These are phyloP conservation scores for Theonella swinhoei DNA, from an alignment of 37 sponge, comb jelly and placozoan species.

Conservation along the genomic window DNA sequence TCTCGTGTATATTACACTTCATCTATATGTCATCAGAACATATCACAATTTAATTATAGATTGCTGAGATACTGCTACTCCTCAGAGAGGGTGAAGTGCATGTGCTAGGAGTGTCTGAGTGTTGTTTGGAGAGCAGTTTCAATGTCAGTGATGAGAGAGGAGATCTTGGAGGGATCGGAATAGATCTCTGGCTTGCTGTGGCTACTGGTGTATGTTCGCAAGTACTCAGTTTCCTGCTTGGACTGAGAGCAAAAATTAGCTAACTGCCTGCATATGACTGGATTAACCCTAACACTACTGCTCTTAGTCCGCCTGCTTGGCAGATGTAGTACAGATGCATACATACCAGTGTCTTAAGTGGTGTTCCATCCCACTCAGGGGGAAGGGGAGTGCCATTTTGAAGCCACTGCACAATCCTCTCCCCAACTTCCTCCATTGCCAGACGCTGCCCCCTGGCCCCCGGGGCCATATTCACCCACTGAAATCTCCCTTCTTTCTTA, in stretches of 20 bases:
- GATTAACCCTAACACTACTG: too few relatives aligned
- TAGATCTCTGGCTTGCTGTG: conserved; percentile 19
- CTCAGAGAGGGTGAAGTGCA: too few relatives aligned
- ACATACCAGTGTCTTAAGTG: conserved; percentile 63
- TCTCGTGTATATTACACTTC: background rate
- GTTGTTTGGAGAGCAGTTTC: background rate
- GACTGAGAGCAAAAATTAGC: background rate
- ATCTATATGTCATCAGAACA: background rate
- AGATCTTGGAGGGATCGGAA: background rate
- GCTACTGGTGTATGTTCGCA: background rate
- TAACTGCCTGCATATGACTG: background rate
- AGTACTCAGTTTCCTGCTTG: background rate
- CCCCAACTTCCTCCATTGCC: conserved; percentile 31
- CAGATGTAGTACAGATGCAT: background rate
- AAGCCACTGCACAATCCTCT: conserved; percentile 55
- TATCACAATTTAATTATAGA: too few relatives aligned
- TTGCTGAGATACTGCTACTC: too few relatives aligned
- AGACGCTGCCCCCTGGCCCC: conserved; percentile 10
- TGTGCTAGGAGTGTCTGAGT: background rate
- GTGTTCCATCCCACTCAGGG: conserved; percentile 54
- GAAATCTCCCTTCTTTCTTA: conserved; percentile 48
- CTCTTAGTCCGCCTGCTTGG: background rate
- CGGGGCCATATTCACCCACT: conserved; percentile 78
- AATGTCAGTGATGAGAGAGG: background rate
- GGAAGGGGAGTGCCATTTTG: conserved; percentile 35